phyloP scores from a whole-genome alignment of 30 jellyfish, hydroid and myxozoan species.

The Aurelia sp. region DNA sequence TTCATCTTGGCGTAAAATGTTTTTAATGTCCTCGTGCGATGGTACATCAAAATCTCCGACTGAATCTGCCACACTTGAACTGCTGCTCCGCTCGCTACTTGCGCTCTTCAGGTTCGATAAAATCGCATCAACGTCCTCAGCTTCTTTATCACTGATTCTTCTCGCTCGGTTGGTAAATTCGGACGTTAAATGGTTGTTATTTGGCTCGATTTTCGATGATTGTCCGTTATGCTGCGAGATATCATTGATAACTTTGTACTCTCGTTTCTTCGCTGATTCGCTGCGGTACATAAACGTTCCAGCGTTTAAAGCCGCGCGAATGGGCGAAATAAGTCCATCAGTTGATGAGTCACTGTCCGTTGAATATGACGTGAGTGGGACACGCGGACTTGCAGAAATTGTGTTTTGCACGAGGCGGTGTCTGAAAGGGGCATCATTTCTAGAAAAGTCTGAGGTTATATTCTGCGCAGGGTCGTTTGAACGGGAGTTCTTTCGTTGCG shows the following conservation, averaged over 20 bases:
- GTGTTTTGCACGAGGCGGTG: slow-evolving; percentile 10
- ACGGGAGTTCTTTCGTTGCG: slow-evolving; percentile 33
- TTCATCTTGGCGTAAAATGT: slow-evolving; percentile 80
- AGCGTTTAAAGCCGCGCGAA: slow-evolving; percentile 61
- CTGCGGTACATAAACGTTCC: slow-evolving; percentile 60
- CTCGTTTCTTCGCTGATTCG: slow-evolving; percentile 19
- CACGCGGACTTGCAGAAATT: background rate
- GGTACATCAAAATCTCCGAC: slow-evolving; percentile 70
- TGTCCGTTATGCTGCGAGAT: background rate
- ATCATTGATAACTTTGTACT: background rate
- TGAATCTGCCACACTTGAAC: slow-evolving; percentile 25
- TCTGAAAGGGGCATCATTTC: background rate
- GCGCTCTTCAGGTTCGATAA: slow-evolving; percentile 20
- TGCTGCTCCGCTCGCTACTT: slow-evolving; percentile 29
- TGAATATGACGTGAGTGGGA: background rate
- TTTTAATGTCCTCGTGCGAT: slow-evolving; percentile 73
- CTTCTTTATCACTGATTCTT: slow-evolving; percentile 18
- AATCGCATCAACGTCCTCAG: slow-evolving; percentile 32
- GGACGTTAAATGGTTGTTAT: slow-evolving; percentile 6
- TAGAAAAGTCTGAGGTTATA: no score
- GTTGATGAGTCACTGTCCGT: slow-evolving; percentile 23
- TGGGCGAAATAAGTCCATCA: slow-evolving; percentile 31
- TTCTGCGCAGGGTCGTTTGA: background rate
- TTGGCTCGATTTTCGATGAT: background rate
- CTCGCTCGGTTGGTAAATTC: slow-evolving; percentile 8